These are phyloP conservation scores for Toxotes jaculatrix DNA, from an alignment of 2,113 vertebrate genomes.

Conservation along the genomic window DNA sequence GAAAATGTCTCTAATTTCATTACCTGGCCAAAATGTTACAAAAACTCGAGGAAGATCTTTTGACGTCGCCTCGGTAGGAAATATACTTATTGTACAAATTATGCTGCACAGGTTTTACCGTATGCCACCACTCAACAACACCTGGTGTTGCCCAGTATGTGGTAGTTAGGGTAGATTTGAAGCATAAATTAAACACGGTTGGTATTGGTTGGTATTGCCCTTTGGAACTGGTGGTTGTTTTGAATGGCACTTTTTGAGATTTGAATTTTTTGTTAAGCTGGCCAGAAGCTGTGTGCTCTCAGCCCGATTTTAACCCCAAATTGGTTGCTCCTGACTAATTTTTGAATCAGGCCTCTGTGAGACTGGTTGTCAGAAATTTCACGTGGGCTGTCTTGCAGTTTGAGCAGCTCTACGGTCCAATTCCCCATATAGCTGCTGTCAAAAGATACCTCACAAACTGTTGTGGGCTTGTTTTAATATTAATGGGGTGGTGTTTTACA, in stretches of 20 bases:
- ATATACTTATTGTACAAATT: not conserved
- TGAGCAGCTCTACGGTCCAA: not conserved
- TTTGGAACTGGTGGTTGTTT: not conserved
- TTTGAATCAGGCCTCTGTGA: not conserved
- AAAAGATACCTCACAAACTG: not conserved
- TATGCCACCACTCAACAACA: not conserved
- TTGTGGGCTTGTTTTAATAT: slow-evolving; percentile 12
- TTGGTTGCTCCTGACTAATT: slow-evolving; percentile 8
- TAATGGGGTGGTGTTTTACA: not conserved
- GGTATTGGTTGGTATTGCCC: not conserved
- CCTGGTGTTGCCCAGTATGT: not conserved
- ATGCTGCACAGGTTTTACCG: not conserved
- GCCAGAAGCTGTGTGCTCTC: not conserved
- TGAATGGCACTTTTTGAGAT: not conserved
- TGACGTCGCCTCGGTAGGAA: not conserved
- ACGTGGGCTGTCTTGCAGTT: slow-evolving; percentile 3
- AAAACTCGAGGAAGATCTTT: not conserved
- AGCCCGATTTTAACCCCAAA: not conserved
- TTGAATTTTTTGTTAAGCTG: not conserved
- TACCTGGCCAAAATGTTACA: not conserved
- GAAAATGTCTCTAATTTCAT: slow-evolving; percentile 3
- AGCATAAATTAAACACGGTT: slow-evolving; percentile 1
- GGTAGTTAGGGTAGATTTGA: slow-evolving; percentile 6
- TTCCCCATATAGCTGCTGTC: slow-evolving; percentile 6
- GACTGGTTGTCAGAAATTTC: not conserved